Conservation (phyloP, 2,113 vertebrate genomes). For the Nothobranchius kuhntae region DNA sequence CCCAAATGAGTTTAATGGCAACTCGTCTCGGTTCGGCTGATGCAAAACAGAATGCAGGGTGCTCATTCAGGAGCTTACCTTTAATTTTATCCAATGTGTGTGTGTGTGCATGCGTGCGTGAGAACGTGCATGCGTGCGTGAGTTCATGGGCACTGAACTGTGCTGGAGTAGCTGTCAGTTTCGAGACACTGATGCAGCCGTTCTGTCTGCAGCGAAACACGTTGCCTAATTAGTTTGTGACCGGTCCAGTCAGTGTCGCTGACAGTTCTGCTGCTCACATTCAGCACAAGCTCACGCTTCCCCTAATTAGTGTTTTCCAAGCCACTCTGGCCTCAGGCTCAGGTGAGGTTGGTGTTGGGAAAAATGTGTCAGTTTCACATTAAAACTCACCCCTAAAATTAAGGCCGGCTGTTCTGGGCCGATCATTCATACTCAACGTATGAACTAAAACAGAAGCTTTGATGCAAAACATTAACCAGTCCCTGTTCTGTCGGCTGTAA, state of each 20-base stretch:
- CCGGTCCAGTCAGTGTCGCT: conserved; percentile 51
- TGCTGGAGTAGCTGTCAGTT: conserved; percentile 30
- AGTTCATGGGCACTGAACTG: conserved; percentile 14
- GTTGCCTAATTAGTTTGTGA: conserved; percentile 56
- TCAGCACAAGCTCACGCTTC: conserved; percentile 11
- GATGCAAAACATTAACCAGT: conserved; percentile 80
- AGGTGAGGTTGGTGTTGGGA: conserved; percentile 20
- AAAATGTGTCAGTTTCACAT: conserved; percentile 54
- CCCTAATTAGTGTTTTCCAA: conserved; percentile 42
- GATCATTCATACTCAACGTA: conserved; percentile 75
- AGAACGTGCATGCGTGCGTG: conserved; percentile 15
- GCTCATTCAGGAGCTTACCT: conserved; percentile 21
- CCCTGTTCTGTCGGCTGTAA: conserved; percentile 77
- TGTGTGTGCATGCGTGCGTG: conserved; percentile 7
- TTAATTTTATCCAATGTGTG: conserved; percentile 12
- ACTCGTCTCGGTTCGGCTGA: conserved; percentile 47
- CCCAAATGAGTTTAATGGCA: conserved; percentile 38
- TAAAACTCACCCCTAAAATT: conserved; percentile 75
- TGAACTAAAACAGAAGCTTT: conserved; percentile 80
- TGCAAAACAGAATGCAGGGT: conserved; percentile 19
- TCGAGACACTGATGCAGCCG: conserved; percentile 44
- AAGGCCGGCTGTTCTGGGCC: conserved; percentile 73
- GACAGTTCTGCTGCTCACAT: conserved; percentile 38
- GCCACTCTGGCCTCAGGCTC: conserved; percentile 17
- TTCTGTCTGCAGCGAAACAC: conserved; percentile 32